phyloP scores from a whole-genome alignment of 2,888 invertebrate species.

The Acanthosepion lycidas region DNA sequence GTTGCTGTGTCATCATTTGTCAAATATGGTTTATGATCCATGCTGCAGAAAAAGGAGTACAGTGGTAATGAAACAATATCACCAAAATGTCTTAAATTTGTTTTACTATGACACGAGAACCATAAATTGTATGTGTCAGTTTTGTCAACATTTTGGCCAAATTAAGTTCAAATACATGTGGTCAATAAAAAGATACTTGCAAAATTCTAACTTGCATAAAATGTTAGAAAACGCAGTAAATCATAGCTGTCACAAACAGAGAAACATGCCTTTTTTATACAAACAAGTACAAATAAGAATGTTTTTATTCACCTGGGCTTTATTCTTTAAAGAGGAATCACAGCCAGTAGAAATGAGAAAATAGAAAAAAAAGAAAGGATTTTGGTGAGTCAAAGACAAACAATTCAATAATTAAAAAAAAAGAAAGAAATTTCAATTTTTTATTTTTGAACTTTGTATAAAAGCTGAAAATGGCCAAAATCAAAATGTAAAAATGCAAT shows the following conservation, averaged over 20 bases:
- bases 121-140: too few relatives aligned
- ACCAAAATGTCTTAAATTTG: too few relatives aligned
- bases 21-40: too few relatives aligned
- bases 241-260: neutral
- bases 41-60: too few relatives aligned
- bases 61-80: too few relatives aligned
- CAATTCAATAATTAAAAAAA: neutral
- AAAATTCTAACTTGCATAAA: too few relatives aligned
- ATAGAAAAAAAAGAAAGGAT: neutral
- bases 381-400: neutral
- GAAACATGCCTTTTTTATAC: neutral
- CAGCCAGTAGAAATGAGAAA: slow-evolving; percentile 16
- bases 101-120: too few relatives aligned
- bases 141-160: too few relatives aligned
- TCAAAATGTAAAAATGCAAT: neutral
- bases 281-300: neutral
- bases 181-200: too few relatives aligned
- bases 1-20: too few relatives aligned
- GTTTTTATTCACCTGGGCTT: neutral
- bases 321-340: neutral
- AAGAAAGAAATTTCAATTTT: neutral
- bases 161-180: too few relatives aligned
- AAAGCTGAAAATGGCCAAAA: neutral
- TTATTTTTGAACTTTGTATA: neutral
- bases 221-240: too few relatives aligned